Evolutionary conservation across 2,888 invertebrate species (phyloP).

Genomic region (Sphinx pinastri): DNA sequence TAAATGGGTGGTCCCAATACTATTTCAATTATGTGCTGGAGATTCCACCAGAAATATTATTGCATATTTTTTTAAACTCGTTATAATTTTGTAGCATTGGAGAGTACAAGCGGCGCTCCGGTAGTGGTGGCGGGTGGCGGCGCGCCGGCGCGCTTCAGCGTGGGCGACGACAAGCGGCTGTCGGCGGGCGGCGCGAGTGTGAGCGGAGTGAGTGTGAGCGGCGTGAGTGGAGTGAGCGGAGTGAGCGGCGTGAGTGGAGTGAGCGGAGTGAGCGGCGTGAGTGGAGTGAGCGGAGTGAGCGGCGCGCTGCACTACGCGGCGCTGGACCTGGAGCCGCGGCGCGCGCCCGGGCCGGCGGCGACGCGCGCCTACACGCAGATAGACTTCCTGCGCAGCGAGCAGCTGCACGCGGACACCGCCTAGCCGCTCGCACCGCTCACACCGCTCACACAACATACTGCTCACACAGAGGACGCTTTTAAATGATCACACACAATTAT

Average conservation of each 20-base stretch:
- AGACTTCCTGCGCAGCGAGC: constrained; percentile 88
- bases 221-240: constrained; percentile 39
- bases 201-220: constrained; percentile 35
- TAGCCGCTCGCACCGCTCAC: background rate
- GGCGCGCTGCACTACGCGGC: constrained; percentile 72
- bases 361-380: constrained; percentile 90
- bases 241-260: constrained; percentile 25
- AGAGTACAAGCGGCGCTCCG: constrained; percentile 34
- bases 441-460: background rate
- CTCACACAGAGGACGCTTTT: too few relatives aligned
- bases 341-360: constrained; percentile 62
- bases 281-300: constrained; percentile 29
- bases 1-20: too few relatives aligned
- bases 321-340: constrained; percentile 71
- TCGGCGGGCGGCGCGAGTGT: constrained; percentile 24
- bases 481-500: too few relatives aligned
- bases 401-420: constrained; percentile 47
- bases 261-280: constrained; percentile 36
- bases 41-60: too few relatives aligned
- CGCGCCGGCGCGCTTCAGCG: constrained; percentile 48
- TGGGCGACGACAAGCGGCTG: constrained; percentile 32
- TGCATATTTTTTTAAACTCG: too few relatives aligned
- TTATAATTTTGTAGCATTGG: background rate
- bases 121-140: constrained; percentile 45
- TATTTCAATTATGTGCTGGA: too few relatives aligned